Base-by-base conservation (phyloP, 2,888 invertebrate genomes). In the Mesorhabditis belari region DNA sequence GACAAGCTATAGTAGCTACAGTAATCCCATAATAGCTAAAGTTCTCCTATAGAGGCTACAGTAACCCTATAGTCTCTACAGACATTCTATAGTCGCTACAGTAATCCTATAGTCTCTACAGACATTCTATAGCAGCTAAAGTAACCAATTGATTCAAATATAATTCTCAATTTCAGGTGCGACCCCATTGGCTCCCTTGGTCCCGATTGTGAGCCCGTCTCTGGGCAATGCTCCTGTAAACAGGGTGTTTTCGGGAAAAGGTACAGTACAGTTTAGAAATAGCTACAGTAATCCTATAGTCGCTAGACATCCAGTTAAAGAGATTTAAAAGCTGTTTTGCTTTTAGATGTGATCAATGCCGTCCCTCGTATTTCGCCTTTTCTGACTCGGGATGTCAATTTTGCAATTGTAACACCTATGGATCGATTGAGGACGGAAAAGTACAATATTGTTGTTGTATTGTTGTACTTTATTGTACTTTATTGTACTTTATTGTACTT, bases 201-300 rank as follows among this genome's bases (percentile, higher is more conserved):
- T 17, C 50, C 60, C 12, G 63, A 69, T 6, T 75, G 74, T 60
- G 71, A 75, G 73, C 81, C 78, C 29, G 73, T 80, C 49, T 76
- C 78, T 19, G 84, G 84, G 2, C 82, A 83, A 71, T 84, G 84
- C 71, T 70, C 68, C 24, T 84, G 84, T 75, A 81, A 81, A 60
- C 75, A 76, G 35, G 83, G 83, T 26, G 81, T 84, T 9, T 80
- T 78, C 63, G 84, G 84, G 35, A 77, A 79, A 35, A 9, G 54
- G 29, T 35, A 51, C 53, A 29, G 9, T 53, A 19, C 5, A 9
- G 27, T 55, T 27, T 4, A n/a, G 17, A 27, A 5, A 9, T 3
- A 27, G 5, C 17, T 19, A 51, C 9, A 51, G 21, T 9, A n/a
- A 6, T 51, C 21, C 9, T 6, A 51, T 19, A 6, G 17, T 19